Conservation (phyloP, 1,140 invertebrate genomes). For the Lycorma delicatula region DNA sequence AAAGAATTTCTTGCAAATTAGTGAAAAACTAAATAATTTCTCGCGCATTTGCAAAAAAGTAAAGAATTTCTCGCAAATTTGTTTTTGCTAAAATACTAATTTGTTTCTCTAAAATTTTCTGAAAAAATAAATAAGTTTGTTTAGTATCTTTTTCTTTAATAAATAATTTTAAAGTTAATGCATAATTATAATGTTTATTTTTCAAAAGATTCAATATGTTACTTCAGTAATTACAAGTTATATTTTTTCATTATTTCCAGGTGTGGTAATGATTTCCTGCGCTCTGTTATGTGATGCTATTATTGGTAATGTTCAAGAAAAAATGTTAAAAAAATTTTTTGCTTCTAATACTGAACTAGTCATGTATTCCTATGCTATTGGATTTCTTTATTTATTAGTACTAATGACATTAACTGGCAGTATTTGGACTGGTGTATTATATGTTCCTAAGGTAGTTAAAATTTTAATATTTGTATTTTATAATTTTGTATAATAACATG, state of each 20-base stretch:
- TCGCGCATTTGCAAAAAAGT: no score
- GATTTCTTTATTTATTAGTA: conserved; percentile 74
- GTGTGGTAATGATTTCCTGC: conserved; percentile 76
- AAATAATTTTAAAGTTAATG: no score
- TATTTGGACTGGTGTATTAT: conserved; percentile 61
- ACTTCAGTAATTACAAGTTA: conserved; percentile 2
- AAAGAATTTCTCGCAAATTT: no score
- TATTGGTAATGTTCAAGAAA: conserved; percentile 95
- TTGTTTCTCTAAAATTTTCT: no score
- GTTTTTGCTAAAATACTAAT: no score
- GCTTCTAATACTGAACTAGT: conserved; percentile 87
- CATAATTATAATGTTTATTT: not conserved
- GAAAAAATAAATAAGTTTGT: no score
- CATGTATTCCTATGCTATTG: conserved; percentile 85
- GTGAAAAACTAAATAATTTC: no score
- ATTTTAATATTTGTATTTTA: no score
- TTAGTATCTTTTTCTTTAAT: no score
- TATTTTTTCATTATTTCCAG: conserved; percentile 34
- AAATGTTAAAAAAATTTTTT: conserved; percentile 75
- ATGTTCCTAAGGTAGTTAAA: conserved; percentile 62
- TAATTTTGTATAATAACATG: no score
- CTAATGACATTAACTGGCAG: conserved; percentile 65
- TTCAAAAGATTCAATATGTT: not conserved
- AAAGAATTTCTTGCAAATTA: no score
- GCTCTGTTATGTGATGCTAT: conserved; percentile 87